Percentiles rank a stretch among this genome's conserved stretches.
Evolutionary conservation across 1,140 invertebrate species (phyloP).

Genomic region (Calephelis nemesis): DNA sequence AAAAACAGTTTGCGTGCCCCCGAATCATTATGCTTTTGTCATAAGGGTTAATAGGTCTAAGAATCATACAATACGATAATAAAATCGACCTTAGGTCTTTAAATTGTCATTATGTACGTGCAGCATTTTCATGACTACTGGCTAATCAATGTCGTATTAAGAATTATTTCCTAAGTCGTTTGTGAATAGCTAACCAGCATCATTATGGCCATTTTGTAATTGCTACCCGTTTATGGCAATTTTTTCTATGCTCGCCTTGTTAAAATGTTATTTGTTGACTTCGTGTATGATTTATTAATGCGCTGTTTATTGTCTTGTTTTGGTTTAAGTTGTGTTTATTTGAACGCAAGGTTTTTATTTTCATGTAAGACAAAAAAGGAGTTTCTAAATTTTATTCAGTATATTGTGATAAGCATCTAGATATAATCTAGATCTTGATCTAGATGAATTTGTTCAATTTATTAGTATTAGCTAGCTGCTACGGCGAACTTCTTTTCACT

Average conservation of each 20-base stretch:
- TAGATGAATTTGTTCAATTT: too few relatives aligned
- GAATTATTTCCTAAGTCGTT: conserved; percentile 71
- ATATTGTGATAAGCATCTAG: too few relatives aligned
- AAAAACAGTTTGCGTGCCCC: conserved; percentile 65
- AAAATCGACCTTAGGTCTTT: conserved; percentile 77
- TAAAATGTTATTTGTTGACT: conserved; percentile 47
- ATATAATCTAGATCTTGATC: too few relatives aligned
- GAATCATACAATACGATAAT: conserved; percentile 77
- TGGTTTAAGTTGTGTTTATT: neutral
- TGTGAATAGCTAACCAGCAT: conserved; percentile 66
- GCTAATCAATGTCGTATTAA: conserved; percentile 77
- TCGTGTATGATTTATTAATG: conserved; percentile 11
- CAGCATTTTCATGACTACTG: conserved; percentile 58
- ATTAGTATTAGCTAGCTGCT: too few relatives aligned
- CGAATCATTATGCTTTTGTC: conserved; percentile 70
- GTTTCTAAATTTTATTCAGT: too few relatives aligned
- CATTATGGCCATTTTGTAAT: conserved; percentile 70
- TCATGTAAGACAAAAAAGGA: too few relatives aligned
- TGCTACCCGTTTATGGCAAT: conserved; percentile 58
- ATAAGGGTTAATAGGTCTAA: conserved; percentile 77
- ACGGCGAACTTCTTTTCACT: too few relatives aligned
- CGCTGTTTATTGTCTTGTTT: conserved; percentile 7
- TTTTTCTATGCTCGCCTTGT: conserved; percentile 47
- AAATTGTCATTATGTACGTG: conserved; percentile 74
- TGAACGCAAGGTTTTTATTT: too few relatives aligned